These are phyloP conservation scores for Cariama cristata DNA, from an alignment of 2,113 vertebrate genomes.

Conservation along the genomic window DNA sequence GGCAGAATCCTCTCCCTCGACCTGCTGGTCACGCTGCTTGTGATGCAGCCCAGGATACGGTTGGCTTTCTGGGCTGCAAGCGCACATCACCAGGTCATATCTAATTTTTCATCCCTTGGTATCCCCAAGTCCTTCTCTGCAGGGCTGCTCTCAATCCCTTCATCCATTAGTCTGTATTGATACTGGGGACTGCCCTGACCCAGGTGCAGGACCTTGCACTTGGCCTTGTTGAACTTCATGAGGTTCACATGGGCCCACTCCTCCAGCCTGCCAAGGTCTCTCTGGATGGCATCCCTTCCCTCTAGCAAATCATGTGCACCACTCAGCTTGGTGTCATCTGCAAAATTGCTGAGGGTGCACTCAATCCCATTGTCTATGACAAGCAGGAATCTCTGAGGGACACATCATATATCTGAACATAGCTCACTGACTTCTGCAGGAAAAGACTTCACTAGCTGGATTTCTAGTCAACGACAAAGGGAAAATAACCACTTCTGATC, in stretches of 20 bases:
- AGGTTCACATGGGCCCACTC: neutral
- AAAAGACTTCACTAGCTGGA: neutral
- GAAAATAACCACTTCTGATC: neutral
- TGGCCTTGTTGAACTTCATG: neutral
- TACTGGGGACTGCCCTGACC: neutral
- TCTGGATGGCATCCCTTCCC: neutral
- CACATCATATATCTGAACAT: neutral
- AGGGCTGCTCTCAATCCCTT: neutral
- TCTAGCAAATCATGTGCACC: neutral
- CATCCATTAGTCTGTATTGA: neutral
- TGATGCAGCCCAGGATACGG: neutral
- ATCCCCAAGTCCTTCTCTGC: neutral
- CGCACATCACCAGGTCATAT: rapidly evolving
- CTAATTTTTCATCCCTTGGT: neutral
- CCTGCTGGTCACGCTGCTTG: neutral
- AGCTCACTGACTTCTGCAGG: neutral
- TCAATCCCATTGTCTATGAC: neutral
- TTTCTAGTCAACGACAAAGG: neutral
- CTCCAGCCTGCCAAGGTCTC: neutral
- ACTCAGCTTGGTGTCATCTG: neutral
- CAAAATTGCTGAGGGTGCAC: neutral
- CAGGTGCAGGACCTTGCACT: neutral
- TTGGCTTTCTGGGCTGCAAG: neutral
- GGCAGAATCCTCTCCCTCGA: neutral
- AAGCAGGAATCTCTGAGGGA: neutral